Conservation (phyloP, 2,888 invertebrate species). For the Argynnis bischoffii region DNA sequence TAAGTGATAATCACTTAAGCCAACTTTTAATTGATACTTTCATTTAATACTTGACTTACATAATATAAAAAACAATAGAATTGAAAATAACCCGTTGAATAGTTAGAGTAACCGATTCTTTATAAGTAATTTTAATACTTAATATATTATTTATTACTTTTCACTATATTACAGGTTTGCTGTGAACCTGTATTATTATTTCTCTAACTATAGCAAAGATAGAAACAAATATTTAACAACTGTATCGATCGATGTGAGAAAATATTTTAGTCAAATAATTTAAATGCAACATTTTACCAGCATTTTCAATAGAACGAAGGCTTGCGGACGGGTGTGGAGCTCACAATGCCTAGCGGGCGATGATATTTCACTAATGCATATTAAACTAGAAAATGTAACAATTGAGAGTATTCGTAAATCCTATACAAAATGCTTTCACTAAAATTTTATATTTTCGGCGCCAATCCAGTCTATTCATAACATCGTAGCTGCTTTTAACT, state of each 20-base stretch:
- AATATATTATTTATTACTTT: no score
- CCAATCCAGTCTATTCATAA: background rate
- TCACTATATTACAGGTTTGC: no score
- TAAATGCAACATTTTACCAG: constrained; percentile 8
- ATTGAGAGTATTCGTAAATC: constrained; percentile 12
- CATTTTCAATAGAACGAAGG: background rate
- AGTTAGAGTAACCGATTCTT: no score
- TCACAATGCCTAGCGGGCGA: constrained; percentile 14
- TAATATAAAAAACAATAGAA: no score
- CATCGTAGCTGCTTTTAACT: background rate
- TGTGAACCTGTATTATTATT: background rate
- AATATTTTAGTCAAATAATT: constrained; percentile 4
- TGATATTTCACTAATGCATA: constrained; percentile 26
- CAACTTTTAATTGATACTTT: no score
- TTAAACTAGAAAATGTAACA: constrained; percentile 25
- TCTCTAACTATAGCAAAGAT: background rate
- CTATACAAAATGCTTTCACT: constrained; percentile 12
- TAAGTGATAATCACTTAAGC: no score
- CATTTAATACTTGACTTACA: no score
- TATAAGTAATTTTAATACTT: no score
- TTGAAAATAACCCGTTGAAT: no score
- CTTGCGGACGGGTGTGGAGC: background rate
- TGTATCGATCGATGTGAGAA: constrained; percentile 4
- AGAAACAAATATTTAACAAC: constrained; percentile 9
- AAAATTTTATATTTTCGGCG: constrained; percentile 2